These are phyloP conservation scores for Axea sp. DNA, from an alignment of 2,888 invertebrate species.

Conservation along the genomic window DNA sequence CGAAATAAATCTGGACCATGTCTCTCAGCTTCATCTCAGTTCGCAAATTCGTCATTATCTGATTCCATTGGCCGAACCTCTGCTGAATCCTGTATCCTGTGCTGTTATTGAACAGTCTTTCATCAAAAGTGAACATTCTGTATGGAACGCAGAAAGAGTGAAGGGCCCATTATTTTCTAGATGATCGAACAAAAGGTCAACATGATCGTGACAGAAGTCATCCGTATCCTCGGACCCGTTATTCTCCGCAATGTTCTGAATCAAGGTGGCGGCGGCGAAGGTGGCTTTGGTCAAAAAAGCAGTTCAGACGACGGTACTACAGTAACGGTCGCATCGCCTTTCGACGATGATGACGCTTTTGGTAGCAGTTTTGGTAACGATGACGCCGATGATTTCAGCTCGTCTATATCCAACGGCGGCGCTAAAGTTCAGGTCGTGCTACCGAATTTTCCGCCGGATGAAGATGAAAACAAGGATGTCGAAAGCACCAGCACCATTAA, in stretches of 20 bases:
- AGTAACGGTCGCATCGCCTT: constrained; percentile 77
- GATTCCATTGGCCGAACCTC: constrained; percentile 32
- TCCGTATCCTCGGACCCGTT: constrained; percentile 88
- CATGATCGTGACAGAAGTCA: constrained; percentile 85
- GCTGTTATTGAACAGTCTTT: constrained; percentile 17
- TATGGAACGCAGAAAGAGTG: constrained; percentile 42
- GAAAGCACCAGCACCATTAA: constrained; percentile 66
- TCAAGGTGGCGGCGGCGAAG: constrained; percentile 79
- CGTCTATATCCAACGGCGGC: constrained; percentile 79
- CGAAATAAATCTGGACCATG: not conserved
- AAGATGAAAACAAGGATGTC: constrained; percentile 80
- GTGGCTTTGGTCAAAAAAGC: constrained; percentile 61
- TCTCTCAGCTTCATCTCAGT: not conserved
- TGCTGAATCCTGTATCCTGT: constrained; percentile 44
- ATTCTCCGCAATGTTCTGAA: constrained; percentile 84
- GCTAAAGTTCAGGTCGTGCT: constrained; percentile 83
- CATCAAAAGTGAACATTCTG: constrained; percentile 12
- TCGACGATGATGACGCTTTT: constrained; percentile 79
- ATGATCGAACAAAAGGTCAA: constrained; percentile 89
- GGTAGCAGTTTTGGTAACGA: constrained; percentile 53
- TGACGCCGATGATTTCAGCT: constrained; percentile 78
- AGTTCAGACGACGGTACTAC: constrained; percentile 72
- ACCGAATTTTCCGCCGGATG: constrained; percentile 85
- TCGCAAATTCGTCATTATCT: constrained; percentile 4
- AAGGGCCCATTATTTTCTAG: constrained; percentile 79